Percentiles rank a stretch among this genome's conserved stretches.
phyloP scores from a whole-genome alignment of 1,140 invertebrate species.

The Meloidogyne chitwoodi region DNA sequence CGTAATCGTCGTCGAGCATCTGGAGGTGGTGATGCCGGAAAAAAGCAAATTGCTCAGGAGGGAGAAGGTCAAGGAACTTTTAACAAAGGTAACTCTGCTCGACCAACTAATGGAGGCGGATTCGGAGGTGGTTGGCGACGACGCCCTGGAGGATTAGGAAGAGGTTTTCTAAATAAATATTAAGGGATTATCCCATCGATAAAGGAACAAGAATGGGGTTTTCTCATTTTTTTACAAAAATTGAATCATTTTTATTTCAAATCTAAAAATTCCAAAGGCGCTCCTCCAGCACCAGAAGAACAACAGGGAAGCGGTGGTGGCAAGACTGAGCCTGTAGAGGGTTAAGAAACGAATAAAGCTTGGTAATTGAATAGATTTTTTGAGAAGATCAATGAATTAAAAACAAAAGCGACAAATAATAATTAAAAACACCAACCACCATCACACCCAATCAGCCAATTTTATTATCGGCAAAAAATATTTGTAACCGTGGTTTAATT shows the following conservation, averaged over 20 bases:
- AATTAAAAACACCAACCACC: not conserved
- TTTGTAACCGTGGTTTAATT: not conserved
- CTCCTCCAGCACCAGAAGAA: not conserved
- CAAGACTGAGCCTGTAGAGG: not conserved
- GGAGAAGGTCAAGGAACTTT: not conserved
- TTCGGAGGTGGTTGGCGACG: not conserved
- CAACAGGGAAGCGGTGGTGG: not conserved
- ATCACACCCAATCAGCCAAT: not conserved
- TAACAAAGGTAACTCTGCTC: not conserved
- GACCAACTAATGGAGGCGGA: constrained; percentile 6
- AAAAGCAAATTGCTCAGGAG: not conserved
- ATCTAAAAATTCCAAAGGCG: not conserved
- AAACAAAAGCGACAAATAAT: not conserved
- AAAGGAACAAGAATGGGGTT: not conserved
- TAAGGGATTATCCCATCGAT: too few relatives aligned
- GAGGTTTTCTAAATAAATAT: not conserved
- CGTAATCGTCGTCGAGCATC: constrained; percentile 18
- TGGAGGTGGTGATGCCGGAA: constrained; percentile 8
- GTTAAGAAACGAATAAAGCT: not conserved
- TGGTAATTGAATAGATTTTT: not conserved
- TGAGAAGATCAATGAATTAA: not conserved
- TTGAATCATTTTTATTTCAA: not conserved
- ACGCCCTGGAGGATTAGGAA: not conserved
- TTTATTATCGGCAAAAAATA: not conserved
- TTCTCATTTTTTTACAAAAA: too few relatives aligned